phyloP scores from a whole-genome alignment of 2,888 invertebrate species.

The Oscheius sp. region DNA sequence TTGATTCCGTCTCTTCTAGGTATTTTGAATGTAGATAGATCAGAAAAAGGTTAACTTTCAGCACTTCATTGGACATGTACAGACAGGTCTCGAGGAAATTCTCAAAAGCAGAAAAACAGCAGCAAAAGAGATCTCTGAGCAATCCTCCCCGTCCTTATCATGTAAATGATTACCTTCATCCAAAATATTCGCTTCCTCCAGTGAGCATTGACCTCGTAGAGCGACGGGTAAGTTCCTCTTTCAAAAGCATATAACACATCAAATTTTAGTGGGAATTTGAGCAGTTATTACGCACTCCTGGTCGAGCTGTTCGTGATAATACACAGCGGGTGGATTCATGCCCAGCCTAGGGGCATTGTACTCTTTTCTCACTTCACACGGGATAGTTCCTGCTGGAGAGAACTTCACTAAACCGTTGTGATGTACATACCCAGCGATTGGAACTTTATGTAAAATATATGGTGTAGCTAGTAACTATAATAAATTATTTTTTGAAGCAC shows the following conservation, averaged over 20 bases:
- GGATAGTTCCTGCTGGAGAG: background rate
- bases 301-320: constrained; percentile 18
- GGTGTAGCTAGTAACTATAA: too few species aligned
- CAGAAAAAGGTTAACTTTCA: constrained; percentile 10
- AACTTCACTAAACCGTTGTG: background rate
- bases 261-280: constrained; percentile 37
- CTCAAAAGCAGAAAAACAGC: constrained; percentile 7
- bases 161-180: constrained; percentile 56
- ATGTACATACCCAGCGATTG: background rate
- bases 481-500: too few species aligned
- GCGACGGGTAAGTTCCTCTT: constrained; percentile 34
- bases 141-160: constrained; percentile 27
- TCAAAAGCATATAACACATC: background rate
- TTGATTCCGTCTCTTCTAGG: constrained; percentile 49
- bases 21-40: background rate
- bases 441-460: background rate
- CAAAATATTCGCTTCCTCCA: constrained; percentile 59
- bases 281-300: constrained; percentile 34
- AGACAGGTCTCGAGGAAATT: constrained; percentile 28
- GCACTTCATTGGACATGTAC: constrained; percentile 33
- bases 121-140: constrained; percentile 19
- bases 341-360: background rate
- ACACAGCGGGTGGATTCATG: constrained; percentile 10
- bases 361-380: background rate
- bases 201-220: constrained; percentile 42